Base-by-base conservation (phyloP, 1,140 invertebrate species). In the Drosophila asahinai region DNA sequence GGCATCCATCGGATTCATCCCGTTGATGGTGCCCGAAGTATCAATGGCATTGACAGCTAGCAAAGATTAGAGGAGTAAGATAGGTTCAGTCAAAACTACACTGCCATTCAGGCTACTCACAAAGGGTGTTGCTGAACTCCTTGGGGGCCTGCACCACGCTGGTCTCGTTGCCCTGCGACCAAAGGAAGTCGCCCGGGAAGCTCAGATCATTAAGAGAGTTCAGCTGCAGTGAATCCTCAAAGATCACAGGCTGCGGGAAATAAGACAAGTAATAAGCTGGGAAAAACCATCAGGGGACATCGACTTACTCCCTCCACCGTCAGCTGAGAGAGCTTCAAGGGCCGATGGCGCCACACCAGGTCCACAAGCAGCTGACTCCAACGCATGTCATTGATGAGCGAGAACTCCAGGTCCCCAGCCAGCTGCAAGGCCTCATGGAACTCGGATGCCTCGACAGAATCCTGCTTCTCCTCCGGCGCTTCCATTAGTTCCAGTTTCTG, bases 101-200 rank as follows among this genome's bases (percentile, higher is more conserved):
- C n/a, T n/a, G n/a, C n/a, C n/a, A n/a, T n/a, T n/a, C n/a, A n/a
- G 8, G 14, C 9, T 8, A 59, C 70, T 54, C 60, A 86, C 86
- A 64, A 11, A 93, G 64, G 0, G 73, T 86, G 27, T 72, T 63
- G 4, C 30, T 80, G 61, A 94, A 94, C 54, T 80, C 86, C 72
- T 94, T 94, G 40, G 81, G 66, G 0, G 91, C 92, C 51, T 76
- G 70, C n/a, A 94, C 78, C 15, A 83, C 74, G 19, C 64, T 83
- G 17, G 86, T 76, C n/a, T 77, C 54, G 8, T 81, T 81, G 38
- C 81, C 87, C 54, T 83, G 90, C 1, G 83, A 80, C 68, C 92
- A 91, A 1, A 94, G 72, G 66, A 91, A 94, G 17, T 94, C 93
- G 14, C 92, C 79, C 0, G 94, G 94, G 78, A 93, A 95, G 63